Percentiles rank a stretch among this genome's conserved stretches.
Evolutionary conservation across 1,140 invertebrate genomes (phyloP).

Genomic region (Drusus annulatus): DNA sequence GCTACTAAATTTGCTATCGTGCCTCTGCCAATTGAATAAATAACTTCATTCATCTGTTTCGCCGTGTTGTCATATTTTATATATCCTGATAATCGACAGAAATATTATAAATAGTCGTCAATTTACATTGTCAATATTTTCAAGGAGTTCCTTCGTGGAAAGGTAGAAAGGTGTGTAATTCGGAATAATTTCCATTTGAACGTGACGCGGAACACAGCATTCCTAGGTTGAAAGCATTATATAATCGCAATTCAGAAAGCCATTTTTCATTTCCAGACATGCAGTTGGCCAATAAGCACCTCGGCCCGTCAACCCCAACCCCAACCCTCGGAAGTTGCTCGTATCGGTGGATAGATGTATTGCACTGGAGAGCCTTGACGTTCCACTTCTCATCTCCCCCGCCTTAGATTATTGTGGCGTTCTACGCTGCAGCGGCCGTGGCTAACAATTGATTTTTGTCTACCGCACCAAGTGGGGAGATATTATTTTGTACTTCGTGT

Average conservation of each 20-base stretch:
- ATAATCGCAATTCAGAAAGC: no score
- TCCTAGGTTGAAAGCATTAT: no score
- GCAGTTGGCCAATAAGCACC: conserved; percentile 13
- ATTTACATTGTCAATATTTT: no score
- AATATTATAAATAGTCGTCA: no score
- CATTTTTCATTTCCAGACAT: background rate
- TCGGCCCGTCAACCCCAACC: conserved; percentile 5
- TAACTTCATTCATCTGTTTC: background rate
- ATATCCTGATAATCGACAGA: no score
- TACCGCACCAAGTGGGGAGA: conserved; percentile 31
- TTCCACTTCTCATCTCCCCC: conserved; percentile 47
- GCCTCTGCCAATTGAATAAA: background rate
- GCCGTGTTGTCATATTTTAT: no score
- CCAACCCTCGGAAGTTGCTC: background rate
- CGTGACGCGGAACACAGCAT: no score
- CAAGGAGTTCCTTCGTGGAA: no score
- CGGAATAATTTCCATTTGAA: no score
- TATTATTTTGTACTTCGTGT: conserved; percentile 10
- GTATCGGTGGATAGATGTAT: conserved; percentile 35
- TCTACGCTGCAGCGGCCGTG: background rate
- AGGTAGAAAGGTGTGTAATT: no score
- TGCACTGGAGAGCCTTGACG: conserved; percentile 43
- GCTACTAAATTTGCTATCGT: conserved; percentile 19
- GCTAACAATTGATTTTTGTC: conserved; percentile 48
- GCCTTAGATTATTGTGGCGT: no score